phyloP scores from a whole-genome alignment of 2,888 invertebrate genomes.

The Enchytraeus crypticus region DNA sequence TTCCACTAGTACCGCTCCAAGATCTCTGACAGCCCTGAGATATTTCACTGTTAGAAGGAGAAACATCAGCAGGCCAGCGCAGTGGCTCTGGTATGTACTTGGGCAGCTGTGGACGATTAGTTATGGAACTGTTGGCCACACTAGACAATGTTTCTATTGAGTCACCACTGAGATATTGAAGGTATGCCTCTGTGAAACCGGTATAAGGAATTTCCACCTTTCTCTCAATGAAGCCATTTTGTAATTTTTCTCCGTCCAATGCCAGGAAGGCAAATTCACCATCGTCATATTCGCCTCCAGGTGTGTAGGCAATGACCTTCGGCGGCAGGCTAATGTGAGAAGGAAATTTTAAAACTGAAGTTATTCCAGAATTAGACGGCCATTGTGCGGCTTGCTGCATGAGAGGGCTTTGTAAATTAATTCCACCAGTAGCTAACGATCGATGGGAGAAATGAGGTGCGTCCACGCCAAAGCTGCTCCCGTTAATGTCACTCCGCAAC shows the following conservation, averaged over 20 bases:
- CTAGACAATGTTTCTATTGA: conserved; percentile 43
- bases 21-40: too few species aligned
- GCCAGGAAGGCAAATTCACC: conserved; percentile 13
- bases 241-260: not conserved
- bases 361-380: not conserved
- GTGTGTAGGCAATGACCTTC: conserved; percentile 6
- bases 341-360: not conserved
- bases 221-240: too few species aligned
- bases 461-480: not conserved
- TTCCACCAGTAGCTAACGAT: too few species aligned
- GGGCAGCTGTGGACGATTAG: conserved; percentile 37
- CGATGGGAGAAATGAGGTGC: not conserved
- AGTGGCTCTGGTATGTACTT: conserved; percentile 36
- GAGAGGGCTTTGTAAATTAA: too few species aligned
- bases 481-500: not conserved
- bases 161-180: conserved; percentile 43
- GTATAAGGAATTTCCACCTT: conserved; percentile 1
- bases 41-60: too few species aligned
- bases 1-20: too few species aligned
- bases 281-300: conserved; percentile 16
- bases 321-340: not conserved
- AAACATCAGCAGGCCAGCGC: not conserved
- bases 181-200: conserved; percentile 37
- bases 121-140: conserved; percentile 36
- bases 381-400: not conserved